Evolutionary conservation across 2,113 vertebrate species (phyloP).

Genomic region (Pomatostomus ruficeps): DNA sequence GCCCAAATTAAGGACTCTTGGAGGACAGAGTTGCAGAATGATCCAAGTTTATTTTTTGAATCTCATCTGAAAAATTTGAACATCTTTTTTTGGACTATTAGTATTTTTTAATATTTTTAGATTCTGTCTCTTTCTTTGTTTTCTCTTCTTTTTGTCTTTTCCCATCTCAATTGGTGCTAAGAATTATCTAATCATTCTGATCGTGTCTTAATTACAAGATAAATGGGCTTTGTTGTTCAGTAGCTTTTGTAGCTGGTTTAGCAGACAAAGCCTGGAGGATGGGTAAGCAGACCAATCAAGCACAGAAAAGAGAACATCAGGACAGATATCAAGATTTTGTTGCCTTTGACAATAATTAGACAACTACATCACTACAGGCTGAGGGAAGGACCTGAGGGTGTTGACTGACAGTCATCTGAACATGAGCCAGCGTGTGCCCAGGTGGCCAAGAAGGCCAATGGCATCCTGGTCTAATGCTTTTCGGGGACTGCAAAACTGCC

Average conservation of each 20-base stretch:
- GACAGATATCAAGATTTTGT: background rate
- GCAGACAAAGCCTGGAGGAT: background rate
- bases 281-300: background rate
- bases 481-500: too few relatives aligned
- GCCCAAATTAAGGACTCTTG: background rate
- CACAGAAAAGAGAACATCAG: background rate
- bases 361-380: background rate
- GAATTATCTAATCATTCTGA: background rate
- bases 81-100: background rate
- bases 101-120: background rate
- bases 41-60: background rate
- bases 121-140: background rate
- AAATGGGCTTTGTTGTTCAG: background rate
- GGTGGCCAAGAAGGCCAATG: background rate
- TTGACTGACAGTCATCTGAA: accelerated
- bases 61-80: background rate
- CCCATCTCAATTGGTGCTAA: background rate
- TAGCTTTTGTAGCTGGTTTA: background rate
- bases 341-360: background rate
- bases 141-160: background rate
- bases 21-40: background rate
- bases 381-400: too few relatives aligned
- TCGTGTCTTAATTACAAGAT: background rate
- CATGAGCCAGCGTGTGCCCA: background rate
- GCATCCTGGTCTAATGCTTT: background rate